Evolutionary conservation across 2,888 invertebrate genomes (phyloP), one percentile per base, ranked within the genome.

Genomic region (Alentia gelatinosa): DNA sequence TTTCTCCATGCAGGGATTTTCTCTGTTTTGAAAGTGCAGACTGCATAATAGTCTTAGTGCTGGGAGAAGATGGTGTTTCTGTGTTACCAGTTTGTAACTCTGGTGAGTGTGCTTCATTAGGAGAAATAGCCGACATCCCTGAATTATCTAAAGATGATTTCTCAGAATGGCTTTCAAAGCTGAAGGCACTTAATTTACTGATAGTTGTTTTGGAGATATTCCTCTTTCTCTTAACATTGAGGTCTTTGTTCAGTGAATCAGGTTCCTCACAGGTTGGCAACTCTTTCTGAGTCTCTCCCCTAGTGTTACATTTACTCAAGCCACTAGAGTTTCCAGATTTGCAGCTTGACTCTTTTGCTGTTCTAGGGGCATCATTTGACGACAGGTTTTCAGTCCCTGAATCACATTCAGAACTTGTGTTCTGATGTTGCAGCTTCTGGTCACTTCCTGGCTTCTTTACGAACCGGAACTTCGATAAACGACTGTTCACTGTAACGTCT

Each of bases 391-490:
- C n/a, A n/a, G n/a, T n/a, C n/a, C n/a, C n/a, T n/a, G n/a, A n/a
- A n/a, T n/a, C n/a, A n/a, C n/a, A 56, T 33, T 74, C 74, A 1
- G 74, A 15, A 1, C 30, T 30, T 74, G 37, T 39, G 39, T 39
- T 39, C 12, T 79, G 3, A 79, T 37, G 79, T 23, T 37, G 79
- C 5, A 39, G 79, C 19, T 37, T 39, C 1, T 33, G 33, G 3
- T 79, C 37, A 79, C 37, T 37, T 30, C 30, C 15, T 37, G 79
- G 1, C 30, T 86, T 86, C 50, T 86, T 42, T n/a, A 50, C 42
- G 33, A 86, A 86, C 35, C 26, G 42, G 86, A 86, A 86, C 19
- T 86, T 86, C 47, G 86, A 86, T 19, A 86, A 47, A 19, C 33
- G 42, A 12, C 47, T 26, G 0, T 47, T 15, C n/a, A 26, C 33